These are phyloP conservation scores for Trachymyrmex cornetzi DNA, from an alignment of 1,140 invertebrate genomes.

Conservation along the genomic window DNA sequence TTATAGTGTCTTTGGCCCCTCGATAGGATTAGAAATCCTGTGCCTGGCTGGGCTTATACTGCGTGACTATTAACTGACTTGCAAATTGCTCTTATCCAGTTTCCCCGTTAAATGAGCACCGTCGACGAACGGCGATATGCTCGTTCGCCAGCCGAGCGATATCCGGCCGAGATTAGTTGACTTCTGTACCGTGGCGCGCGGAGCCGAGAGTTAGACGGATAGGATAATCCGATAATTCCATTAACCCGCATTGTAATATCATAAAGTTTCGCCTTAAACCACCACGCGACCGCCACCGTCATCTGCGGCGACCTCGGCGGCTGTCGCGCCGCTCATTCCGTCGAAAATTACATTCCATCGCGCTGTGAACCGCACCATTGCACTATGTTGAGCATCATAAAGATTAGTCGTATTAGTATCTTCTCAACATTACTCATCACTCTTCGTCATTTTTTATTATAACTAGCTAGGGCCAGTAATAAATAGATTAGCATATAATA, in stretches of 20 bases:
- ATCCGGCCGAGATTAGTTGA: conserved; percentile 63
- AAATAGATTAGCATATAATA: background rate
- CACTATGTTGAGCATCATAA: background rate
- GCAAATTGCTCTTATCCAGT: conserved; percentile 77
- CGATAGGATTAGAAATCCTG: conserved; percentile 73
- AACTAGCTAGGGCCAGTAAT: no score
- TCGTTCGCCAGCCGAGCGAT: conserved; percentile 11
- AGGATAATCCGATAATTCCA: conserved; percentile 75
- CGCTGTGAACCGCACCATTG: background rate
- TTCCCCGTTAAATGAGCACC: conserved; percentile 64
- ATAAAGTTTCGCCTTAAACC: conserved; percentile 72
- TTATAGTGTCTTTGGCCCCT: conserved; percentile 18
- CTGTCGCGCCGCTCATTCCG: conserved; percentile 39
- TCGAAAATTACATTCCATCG: conserved; percentile 40
- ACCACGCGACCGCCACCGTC: conserved; percentile 17
- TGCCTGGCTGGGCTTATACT: conserved; percentile 52
- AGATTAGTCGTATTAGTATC: conserved; percentile 17
- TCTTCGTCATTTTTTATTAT: conserved; percentile 15
- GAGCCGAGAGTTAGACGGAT: conserved; percentile 40
- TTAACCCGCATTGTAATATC: conserved; percentile 69
- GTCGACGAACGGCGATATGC: conserved; percentile 48
- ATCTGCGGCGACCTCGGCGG: conserved; percentile 26
- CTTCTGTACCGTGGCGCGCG: conserved; percentile 43
- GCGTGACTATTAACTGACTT: conserved; percentile 75
- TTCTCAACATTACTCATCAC: background rate